Base-by-base conservation (phyloP, 2,888 invertebrate genomes). In the Zygothrica quintamaculata region DNA sequence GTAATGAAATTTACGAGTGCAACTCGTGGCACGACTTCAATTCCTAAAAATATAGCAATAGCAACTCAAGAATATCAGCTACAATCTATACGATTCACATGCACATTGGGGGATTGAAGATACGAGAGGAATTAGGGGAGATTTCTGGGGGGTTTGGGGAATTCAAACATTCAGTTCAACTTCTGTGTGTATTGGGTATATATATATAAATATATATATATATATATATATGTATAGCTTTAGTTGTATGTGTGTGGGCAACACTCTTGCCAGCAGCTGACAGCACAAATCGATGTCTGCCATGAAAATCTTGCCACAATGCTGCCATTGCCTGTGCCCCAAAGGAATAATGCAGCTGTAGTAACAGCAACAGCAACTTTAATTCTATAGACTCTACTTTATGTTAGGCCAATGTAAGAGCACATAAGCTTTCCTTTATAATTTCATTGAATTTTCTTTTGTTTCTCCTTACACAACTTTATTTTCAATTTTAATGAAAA, bases 131-230 rank as follows among this genome's bases (percentile, higher is more conserved):
- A n/a, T n/a, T n/a, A n/a, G n/a, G n/a, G n/a, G n/a, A n/a, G n/a
- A n/a, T n/a, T n/a, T n/a, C n/a, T n/a, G n/a, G n/a, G n/a, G n/a
- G 26, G 61, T 69, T 68, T 56, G 31, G 69, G 67, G 69, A 68
- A 60, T 68, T 60, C 37, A 44, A 26, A 26, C 5, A 4, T 26
- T 8, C 46, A 36, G 51, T 40, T 42, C 34, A 40, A 44, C 46
- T 46, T 34, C 50, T 8, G 43, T 29, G 40, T 16, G 43, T 33
- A 26, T 58, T 48, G n/a, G n/a, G 3, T 31, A 26, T 12, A 37
- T 3, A 48, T 42, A 11, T 42, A 16, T 44, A 16, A 16, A 5
- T 11, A 11, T 37, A 31, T 15, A 12, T 46, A 13, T 15, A 43
- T 3, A 8, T 36, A 36, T 18, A 9, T n/a, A 5, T 34, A 11